Evolutionary conservation across 2,888 invertebrate genomes (phyloP).

Genomic region (Chrysina gloriosa): DNA sequence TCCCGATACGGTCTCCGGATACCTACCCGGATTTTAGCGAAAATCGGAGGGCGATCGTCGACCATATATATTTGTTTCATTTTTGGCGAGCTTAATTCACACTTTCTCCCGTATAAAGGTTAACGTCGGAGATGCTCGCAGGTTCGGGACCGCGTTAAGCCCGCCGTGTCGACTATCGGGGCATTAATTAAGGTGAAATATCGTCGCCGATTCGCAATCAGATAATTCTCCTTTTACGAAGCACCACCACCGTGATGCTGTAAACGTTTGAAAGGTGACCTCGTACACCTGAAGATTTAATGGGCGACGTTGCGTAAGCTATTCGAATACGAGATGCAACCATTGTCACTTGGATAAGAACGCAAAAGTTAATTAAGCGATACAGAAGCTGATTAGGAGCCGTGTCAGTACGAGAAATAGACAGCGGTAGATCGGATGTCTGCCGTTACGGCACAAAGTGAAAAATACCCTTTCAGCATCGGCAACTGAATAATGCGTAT

Average conservation of each 20-base stretch:
- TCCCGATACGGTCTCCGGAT: background rate
- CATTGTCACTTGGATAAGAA: conserved; percentile 21
- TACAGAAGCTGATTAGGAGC: conserved; percentile 1
- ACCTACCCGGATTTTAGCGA: background rate
- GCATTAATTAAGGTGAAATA: conserved; percentile 29
- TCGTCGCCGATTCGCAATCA: conserved; percentile 22
- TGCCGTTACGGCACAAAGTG: background rate
- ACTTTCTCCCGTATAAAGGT: conserved; percentile 20
- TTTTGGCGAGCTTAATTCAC: conserved; percentile 19
- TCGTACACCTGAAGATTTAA: conserved; percentile 10
- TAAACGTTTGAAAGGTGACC: conserved; percentile 4
- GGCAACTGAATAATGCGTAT: too few relatives aligned
- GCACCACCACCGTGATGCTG: background rate
- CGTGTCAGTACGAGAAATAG: background rate
- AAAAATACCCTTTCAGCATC: too few relatives aligned
- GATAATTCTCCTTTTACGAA: conserved; percentile 24
- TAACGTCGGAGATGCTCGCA: conserved; percentile 15
- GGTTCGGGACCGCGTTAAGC: background rate
- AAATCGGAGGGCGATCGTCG: background rate
- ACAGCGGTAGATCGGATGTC: background rate
- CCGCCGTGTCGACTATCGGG: background rate
- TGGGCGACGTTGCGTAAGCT: conserved; percentile 22
- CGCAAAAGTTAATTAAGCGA: conserved; percentile 21
- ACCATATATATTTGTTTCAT: conserved; percentile 10
- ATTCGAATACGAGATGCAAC: background rate